A percentile compares a stretch with the other conserved stretches of the same genome.
Conservation (phyloP, 1,140 invertebrate genomes). For the Eulimnadia texana region DNA sequence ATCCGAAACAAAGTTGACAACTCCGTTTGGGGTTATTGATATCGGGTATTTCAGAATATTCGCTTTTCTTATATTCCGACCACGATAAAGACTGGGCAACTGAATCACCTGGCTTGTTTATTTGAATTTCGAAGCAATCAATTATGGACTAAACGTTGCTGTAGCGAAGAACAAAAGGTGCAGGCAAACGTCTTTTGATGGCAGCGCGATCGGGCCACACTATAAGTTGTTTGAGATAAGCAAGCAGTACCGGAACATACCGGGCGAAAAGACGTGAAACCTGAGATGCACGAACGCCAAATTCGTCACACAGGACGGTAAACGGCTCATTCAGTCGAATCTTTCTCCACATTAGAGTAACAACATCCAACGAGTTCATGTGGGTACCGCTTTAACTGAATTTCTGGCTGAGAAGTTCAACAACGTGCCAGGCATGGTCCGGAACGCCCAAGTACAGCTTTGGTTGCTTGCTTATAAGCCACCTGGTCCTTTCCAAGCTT, state of each 20-base stretch:
- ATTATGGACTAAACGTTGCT: slow-evolving; percentile 22
- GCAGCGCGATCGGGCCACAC: not conserved
- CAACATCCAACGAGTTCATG: not conserved
- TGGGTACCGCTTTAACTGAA: not conserved
- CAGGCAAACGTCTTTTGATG: not conserved
- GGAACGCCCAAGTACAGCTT: not conserved
- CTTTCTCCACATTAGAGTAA: not conserved
- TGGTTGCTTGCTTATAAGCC: not conserved
- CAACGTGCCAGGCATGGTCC: not conserved
- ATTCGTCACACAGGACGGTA: not conserved
- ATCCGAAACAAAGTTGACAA: slow-evolving; percentile 30
- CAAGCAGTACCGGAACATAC: too few species aligned
- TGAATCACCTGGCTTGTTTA: slow-evolving; percentile 29
- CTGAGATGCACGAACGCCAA: not conserved
- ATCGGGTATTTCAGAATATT: slow-evolving; percentile 36
- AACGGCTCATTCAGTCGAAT: not conserved
- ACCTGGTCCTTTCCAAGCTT: not conserved
- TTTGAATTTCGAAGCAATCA: slow-evolving; percentile 30
- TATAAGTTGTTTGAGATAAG: not conserved
- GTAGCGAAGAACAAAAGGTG: slow-evolving; percentile 9
- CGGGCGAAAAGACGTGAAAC: too few species aligned
- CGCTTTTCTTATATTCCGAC: slow-evolving; percentile 33
- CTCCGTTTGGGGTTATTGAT: slow-evolving; percentile 29
- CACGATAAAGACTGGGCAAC: slow-evolving; percentile 30
- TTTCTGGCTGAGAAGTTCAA: not conserved